Evolutionary conservation across 2,113 vertebrate genomes (phyloP).

Genomic region (Malurus alboscapulatus): DNA sequence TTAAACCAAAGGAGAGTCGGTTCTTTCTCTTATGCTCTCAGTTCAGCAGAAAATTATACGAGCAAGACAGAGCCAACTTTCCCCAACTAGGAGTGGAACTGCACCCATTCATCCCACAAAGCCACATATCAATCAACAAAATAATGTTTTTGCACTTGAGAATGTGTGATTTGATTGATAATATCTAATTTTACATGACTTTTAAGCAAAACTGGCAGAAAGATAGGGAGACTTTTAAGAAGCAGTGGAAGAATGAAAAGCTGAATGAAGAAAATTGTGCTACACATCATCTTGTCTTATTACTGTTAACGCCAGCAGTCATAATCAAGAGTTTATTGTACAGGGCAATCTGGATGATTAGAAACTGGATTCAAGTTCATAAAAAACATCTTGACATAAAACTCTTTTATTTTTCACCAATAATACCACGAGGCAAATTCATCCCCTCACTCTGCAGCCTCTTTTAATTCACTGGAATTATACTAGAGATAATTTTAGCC

Average conservation of each 20-base stretch:
- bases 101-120: conserved; percentile 19
- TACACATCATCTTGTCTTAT: conserved; percentile 75
- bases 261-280: conserved; percentile 80
- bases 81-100: conserved; percentile 8
- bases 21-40: not conserved
- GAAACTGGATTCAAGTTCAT: conserved; percentile 81
- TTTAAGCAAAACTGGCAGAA: conserved; percentile 67
- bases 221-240: conserved; percentile 69
- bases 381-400: conserved; percentile 77
- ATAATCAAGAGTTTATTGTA: conserved; percentile 85
- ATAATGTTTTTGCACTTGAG: conserved; percentile 48
- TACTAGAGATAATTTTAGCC: conserved; percentile 68
- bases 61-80: conserved; percentile 42
- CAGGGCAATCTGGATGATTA: conserved; percentile 83
- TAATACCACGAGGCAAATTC: conserved; percentile 59
- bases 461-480: conserved; percentile 47
- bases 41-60: not conserved
- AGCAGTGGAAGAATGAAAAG: conserved; percentile 71
- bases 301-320: conserved; percentile 80
- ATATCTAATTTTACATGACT: conserved; percentile 70
- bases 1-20: not conserved
- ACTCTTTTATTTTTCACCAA: conserved; percentile 65
- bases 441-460: conserved; percentile 43
- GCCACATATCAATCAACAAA: conserved; percentile 67
- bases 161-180: conserved; percentile 73